Evolutionary conservation across 2,797 vertebrate species (phyloP).

Genomic region (Pyrocephalus nanus): DNA sequence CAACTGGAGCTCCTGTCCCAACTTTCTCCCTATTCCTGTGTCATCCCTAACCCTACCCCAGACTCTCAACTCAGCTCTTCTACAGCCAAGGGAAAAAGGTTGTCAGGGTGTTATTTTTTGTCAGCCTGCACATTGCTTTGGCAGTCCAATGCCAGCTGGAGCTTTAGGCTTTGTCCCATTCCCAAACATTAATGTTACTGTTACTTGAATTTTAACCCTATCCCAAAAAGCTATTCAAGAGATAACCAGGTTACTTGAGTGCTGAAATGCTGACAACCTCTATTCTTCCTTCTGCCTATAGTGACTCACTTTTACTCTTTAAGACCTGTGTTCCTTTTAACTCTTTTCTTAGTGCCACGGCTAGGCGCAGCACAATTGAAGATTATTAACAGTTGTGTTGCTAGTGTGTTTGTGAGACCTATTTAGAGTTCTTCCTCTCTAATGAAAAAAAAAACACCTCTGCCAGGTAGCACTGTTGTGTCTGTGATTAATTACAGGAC

Average conservation of each 20-base stretch:
- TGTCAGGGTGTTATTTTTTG: not conserved
- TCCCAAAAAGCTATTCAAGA: not conserved
- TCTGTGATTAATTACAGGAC: not conserved
- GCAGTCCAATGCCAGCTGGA: rapidly evolving
- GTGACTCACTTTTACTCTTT: not conserved
- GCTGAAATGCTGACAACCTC: not conserved
- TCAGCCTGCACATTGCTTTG: not conserved
- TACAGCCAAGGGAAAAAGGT: not conserved
- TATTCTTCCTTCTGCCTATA: not conserved
- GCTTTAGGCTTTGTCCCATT: not conserved
- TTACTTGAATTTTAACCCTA: not conserved
- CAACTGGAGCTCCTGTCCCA: not conserved
- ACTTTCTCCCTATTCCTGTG: not conserved
- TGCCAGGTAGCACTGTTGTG: not conserved
- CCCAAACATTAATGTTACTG: not conserved
- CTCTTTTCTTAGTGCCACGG: not conserved
- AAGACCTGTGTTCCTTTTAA: not conserved
- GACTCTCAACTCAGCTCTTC: not conserved
- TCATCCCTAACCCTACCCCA: not conserved
- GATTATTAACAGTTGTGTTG: not conserved
- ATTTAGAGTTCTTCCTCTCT: not conserved
- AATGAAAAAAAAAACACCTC: not conserved
- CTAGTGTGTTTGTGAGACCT: not conserved
- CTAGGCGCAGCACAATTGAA: not conserved
- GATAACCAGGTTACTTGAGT: not conserved